Evolutionary conservation across 2,113 vertebrate species (phyloP), one percentile per base, ranked within the genome.

Genomic region (Myxocyprinus asiaticus): DNA sequence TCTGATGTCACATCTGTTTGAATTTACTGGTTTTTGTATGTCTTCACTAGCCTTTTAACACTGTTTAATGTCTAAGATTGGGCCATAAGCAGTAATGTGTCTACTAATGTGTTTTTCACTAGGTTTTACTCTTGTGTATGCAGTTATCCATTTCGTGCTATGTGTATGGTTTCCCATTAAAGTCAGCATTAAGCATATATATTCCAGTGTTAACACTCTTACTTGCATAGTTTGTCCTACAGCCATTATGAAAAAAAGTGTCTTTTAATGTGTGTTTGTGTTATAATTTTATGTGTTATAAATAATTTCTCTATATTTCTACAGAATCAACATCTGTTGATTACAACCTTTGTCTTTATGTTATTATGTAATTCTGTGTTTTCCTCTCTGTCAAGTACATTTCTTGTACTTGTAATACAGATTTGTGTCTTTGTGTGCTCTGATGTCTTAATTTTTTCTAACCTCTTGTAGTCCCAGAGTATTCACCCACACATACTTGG

Each of bases 1-100:
- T 85, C 77, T 81, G 73, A 42, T 78, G 76, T 67, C 78, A 85
- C 62, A 45, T 69, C 22, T 33, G 22, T 33, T 85, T 74, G 67
- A 48, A 55, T 74, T 48, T 12, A 5, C 47, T 42, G 4, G 4
- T 62, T 50, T 65, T 73, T 76, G 65, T 77, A 4, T 15, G 77
- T 67, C 63, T 44, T 33, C 11, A 22, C 48, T 15, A 17, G 68
- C 45, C 15, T 65, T 9, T 48, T 17, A 66, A 44, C 7, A 8
- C 48, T 14, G 44, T 48, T 77, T 9, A 33, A 15, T 45, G 45
- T 33, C 44, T 33, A 14, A 59, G 15, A 72, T 55, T 59, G 58
- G 58, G 56, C 47, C 55, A 61, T 10, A 14, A 50, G 15, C 72
- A 62, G 42, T 14, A 71, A 50, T 74, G 17, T 62, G 45, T 63